phyloP scores from a whole-genome alignment of 2,113 vertebrate species.

The Illadopsis cleaveri region DNA sequence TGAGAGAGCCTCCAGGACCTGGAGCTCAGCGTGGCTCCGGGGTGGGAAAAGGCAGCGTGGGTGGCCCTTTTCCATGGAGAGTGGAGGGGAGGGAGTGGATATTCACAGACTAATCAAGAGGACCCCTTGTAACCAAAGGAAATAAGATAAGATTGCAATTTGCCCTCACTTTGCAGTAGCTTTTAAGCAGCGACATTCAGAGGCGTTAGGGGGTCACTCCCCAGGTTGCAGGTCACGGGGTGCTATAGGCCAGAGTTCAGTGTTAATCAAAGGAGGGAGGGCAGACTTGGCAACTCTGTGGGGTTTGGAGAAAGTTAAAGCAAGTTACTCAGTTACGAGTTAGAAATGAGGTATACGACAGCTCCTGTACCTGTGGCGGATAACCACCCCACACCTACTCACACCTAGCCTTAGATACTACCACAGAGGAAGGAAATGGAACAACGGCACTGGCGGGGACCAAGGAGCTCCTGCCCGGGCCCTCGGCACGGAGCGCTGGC shows the following conservation, averaged over 20 bases:
- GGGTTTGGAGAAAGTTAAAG: conserved; percentile 88
- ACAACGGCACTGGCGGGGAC: conserved; percentile 1
- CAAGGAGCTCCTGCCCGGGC: background rate
- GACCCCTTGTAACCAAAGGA: conserved; percentile 69
- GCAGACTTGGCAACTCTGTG: conserved; percentile 84
- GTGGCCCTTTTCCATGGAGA: background rate
- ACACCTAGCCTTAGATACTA: conserved; percentile 75
- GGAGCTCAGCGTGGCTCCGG: background rate
- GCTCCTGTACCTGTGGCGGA: conserved; percentile 79
- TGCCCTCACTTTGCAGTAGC: conserved; percentile 80
- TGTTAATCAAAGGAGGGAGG: conserved; percentile 73
- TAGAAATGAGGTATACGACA: conserved; percentile 98
- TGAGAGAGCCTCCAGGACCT: background rate
- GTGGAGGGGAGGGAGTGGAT: background rate
- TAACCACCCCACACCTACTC: conserved; percentile 70
- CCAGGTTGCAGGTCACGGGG: conserved; percentile 76
- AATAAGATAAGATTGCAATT: conserved; percentile 75
- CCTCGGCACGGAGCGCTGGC: background rate
- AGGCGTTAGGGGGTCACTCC: conserved; percentile 67
- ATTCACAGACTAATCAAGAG: conserved; percentile 61
- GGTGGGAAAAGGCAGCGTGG: background rate
- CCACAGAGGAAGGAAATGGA: conserved; percentile 69
- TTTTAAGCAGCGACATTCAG: conserved; percentile 77
- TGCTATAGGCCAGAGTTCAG: conserved; percentile 77
- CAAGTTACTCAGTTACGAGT: conserved; percentile 88